Base-by-base conservation (phyloP, 2,888 invertebrate species). In the Bombylius major region DNA sequence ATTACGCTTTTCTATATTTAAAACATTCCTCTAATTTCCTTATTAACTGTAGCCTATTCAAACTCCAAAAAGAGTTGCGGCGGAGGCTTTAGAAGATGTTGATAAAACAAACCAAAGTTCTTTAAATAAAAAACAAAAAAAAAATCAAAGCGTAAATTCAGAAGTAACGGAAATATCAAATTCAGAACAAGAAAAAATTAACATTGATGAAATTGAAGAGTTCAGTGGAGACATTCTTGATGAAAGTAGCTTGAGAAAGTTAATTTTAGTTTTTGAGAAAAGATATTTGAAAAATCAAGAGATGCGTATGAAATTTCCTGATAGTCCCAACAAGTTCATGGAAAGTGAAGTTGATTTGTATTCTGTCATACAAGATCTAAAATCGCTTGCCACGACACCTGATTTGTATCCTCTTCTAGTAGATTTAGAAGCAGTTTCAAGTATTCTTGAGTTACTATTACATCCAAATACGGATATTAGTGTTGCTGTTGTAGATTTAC, bases 271-370 rank as follows among this genome's bases (percentile, higher is more conserved):
- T 60, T 95, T 98, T 77, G 99, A 99, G 69, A 98, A 99, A 71
- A 83, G 91, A 67, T 88, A 90, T 51, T 77, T 95, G 9, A 89
- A 85, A 68, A 99, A 99, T 72, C 89, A 97, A 70, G 98, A 99
- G 76, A 91, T 97, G 89, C 81, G 99, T 61, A 97, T 99, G 13
- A 99, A 99, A 75, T 98, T 94, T 73, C 91, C 96, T 0, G 98
- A 97, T 69, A 86, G 87, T 66, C 93, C 97, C 8, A 94, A 96
- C 70, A 97, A 96, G 79, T 99, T 99, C 71, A 96, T 99, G 87
- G 88, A 99, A 65, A 96, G 97, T 58, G 99, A 99, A 77, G 79
- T 98, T 46, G 95, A 96, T 71, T 75, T 96, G 58, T 90, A 94
- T 73, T 89, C 89, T 66, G 84, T 87, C 6, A 79, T 96, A 61